These are phyloP conservation scores for Epicampocera succincta DNA, from an alignment of 2,888 invertebrate genomes.

Conservation along the genomic window DNA sequence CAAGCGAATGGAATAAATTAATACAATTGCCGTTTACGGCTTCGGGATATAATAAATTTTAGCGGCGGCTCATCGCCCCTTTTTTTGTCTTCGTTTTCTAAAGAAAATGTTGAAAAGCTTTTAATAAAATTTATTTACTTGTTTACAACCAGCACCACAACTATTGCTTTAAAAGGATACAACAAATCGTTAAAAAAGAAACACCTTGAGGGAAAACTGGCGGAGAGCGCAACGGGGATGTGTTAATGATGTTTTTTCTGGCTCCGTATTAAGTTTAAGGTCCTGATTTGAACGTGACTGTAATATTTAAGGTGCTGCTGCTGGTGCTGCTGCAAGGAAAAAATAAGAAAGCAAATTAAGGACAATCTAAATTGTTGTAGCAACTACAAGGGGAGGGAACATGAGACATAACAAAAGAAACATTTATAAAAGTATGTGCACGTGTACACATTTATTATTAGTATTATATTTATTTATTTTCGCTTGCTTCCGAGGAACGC, in stretches of 20 bases:
- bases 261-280: constrained; percentile 29
- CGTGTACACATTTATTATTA: no score
- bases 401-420: no score
- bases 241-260: constrained; percentile 10
- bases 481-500: no score
- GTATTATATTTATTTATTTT: no score
- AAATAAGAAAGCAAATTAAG: neutral
- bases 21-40: no score
- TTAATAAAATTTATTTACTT: constrained; percentile 58
- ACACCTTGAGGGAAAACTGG: constrained; percentile 12
- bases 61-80: no score
- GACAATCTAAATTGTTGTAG: neutral
- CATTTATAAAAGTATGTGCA: no score
- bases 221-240: neutral
- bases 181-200: constrained; percentile 3
- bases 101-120: constrained; percentile 40
- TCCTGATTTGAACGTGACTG: constrained; percentile 61
- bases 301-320: constrained; percentile 21
- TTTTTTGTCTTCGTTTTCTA: neutral
- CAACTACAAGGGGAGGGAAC: no score
- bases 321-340: neutral
- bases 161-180: constrained; percentile 5
- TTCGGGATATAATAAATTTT: no score
- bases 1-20: no score
- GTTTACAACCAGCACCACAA: constrained; percentile 46